Evolutionary conservation across 2,888 invertebrate genomes (phyloP).

Genomic region (Alcis repandata): DNA sequence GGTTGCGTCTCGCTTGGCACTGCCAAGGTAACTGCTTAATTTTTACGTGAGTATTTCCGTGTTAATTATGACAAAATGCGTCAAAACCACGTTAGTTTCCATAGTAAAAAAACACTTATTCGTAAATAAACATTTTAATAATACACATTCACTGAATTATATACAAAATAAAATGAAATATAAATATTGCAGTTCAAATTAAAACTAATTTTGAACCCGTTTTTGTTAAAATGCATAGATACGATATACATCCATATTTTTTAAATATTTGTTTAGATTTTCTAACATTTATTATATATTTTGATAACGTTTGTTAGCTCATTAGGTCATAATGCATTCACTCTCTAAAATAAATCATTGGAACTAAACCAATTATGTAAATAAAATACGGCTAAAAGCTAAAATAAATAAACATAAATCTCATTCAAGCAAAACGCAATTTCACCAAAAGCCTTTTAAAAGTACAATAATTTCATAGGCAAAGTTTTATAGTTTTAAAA

Average conservation of each 20-base stretch:
- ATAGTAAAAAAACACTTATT: constrained; percentile 32
- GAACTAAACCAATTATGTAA: not conserved
- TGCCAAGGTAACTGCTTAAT: too few relatives aligned
- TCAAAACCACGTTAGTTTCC: too few relatives aligned
- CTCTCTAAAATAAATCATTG: not conserved
- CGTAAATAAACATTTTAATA: constrained; percentile 60
- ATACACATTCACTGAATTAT: constrained; percentile 61
- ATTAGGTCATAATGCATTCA: not conserved
- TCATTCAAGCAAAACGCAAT: constrained; percentile 21
- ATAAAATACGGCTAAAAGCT: constrained; percentile 11
- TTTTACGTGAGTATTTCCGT: too few relatives aligned
- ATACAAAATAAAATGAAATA: constrained; percentile 59
- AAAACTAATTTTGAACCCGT: constrained; percentile 46
- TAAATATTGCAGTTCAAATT: constrained; percentile 46
- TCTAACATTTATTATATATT: too few relatives aligned
- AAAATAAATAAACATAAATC: constrained; percentile 17
- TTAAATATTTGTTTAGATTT: too few relatives aligned
- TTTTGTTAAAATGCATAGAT: constrained; percentile 7
- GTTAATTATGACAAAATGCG: too few relatives aligned
- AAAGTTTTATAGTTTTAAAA: too few relatives aligned
- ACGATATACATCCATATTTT: not conserved
- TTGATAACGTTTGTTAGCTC: not conserved
- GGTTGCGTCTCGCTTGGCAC: too few relatives aligned
- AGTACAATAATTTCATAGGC: not conserved
- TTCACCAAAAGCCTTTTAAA: constrained; percentile 4